Base-by-base conservation (phyloP, 2,888 invertebrate species). In the Eupithecia subumbrata region DNA sequence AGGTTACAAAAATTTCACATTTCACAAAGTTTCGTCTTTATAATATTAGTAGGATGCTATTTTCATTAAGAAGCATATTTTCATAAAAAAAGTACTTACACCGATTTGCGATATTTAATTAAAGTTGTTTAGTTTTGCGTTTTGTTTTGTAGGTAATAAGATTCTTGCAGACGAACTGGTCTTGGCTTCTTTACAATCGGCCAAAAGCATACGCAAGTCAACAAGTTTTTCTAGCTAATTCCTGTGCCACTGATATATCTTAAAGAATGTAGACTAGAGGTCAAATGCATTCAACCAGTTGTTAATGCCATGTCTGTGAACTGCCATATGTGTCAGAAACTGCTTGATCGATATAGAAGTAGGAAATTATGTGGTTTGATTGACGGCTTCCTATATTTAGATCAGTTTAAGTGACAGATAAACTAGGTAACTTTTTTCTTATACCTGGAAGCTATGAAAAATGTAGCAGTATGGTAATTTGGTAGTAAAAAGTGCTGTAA, bases 341-440 rank as follows among this genome's bases (percentile, higher is more conserved):
- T 45, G 11, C 56, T 37, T 43, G 76, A 76, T 76, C 73, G 74
- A 79, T 77, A 73, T 73, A 72, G 74, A 63, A 76, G 70, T 73
- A 77, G 77, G 76, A 80, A 80, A 74, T 25, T 5, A 71, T 74
- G 76, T 25, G 69, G 78, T 73, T 71, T 63, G 69, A 64, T 70
- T 70, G 60, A 56, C 56, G 68, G 56, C 72, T 71, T 63, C 72
- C 56, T 75, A 72, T 45, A 45, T n/a, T 69, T 64, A 37, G 40
- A 64, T 63, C 25, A 16, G 18, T 37, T 69, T 25, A 34, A n/a
- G 48, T 69, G 34, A 64, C 16, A 64, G 7, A 34, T 64, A 64
- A 30, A 64, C 64, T 34, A n/a, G n/a, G n/a, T n/a, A n/a, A n/a
- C n/a, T 63, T 30, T 30, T 34, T 60, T 60, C 60, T 60, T 12